phyloP scores from a whole-genome alignment of 2,888 invertebrate species.

The Molanna angustata region DNA sequence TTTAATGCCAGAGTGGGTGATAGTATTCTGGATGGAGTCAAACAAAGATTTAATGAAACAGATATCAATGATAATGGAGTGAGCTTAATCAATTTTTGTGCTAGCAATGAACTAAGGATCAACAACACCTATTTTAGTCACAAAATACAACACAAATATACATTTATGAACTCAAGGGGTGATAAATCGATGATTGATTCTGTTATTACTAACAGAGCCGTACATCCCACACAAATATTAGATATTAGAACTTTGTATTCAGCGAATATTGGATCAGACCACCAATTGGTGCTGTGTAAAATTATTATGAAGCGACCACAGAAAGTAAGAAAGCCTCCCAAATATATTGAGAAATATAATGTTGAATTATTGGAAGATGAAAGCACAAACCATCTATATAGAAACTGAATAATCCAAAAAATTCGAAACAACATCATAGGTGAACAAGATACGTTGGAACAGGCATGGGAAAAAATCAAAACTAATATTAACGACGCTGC shows the following conservation, averaged over 20 bases:
- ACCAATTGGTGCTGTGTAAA: slow-evolving; percentile 23
- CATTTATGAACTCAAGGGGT: slow-evolving; percentile 23
- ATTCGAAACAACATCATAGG: too few species aligned
- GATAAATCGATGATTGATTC: slow-evolving; percentile 24
- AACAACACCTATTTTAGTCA: slow-evolving; percentile 26
- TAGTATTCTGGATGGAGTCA: slow-evolving; percentile 16
- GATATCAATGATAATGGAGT: slow-evolving; percentile 23
- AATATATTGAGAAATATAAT: slow-evolving; percentile 7
- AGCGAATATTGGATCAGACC: slow-evolving; percentile 24
- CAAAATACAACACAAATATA: slow-evolving; percentile 24
- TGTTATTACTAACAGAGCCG: slow-evolving; percentile 23
- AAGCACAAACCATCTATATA: slow-evolving; percentile 8
- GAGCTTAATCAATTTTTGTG: slow-evolving; percentile 22
- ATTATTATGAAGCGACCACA: slow-evolving; percentile 10
- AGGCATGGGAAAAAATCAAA: slow-evolving; percentile 2
- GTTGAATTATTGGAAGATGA: slow-evolving; percentile 20
- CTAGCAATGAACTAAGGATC: too few species aligned
- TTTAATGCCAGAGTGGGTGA: too few species aligned
- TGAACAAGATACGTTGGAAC: slow-evolving; percentile 3
- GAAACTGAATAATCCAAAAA: slow-evolving; percentile 16
- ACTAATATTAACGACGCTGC: slow-evolving; percentile 1
- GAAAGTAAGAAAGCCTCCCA: slow-evolving; percentile 3
- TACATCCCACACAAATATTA: slow-evolving; percentile 20
- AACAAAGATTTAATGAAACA: slow-evolving; percentile 27
- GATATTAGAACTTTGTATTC: slow-evolving; percentile 22